Base-by-base conservation (phyloP, 2,888 invertebrate species). In the Phragmatobia fuliginosa region DNA sequence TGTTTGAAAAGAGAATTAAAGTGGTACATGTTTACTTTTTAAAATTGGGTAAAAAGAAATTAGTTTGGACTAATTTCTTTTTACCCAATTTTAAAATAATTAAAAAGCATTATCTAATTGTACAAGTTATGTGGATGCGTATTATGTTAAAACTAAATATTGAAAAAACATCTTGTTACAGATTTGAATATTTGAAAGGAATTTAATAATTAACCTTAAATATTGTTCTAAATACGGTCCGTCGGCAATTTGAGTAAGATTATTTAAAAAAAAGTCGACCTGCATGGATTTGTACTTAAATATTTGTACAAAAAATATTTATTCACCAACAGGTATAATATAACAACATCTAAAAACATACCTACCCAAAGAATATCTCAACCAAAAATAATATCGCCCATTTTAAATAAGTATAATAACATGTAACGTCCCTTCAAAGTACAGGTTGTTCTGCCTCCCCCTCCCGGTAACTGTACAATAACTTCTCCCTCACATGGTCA, bases 401-500 rank as follows among this genome's bases (percentile, higher is more conserved):
- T 87, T 86, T 87, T 87, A 87, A 91, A 91, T 92, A 41, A 41
- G 41, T 41, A 93, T 92, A 92, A 93, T 92, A 94, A 93, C 92
- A 94, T 90, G 91, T 93, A 91, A 93, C 92, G 92, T 93, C 93
- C 92, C 90, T 91, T 88, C 87, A 87, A 90, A 91, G 92, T 88
- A 78, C 76, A 80, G 81, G 79, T 74, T 72, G 77, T 77, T 83
- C 82, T 28, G 18, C 83, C 86, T 81, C 80, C 81, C 83, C 84
- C 74, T 69, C 83, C 74, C 87, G 75, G 82, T 83, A 84, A 83
- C 86, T 85, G 88, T 87, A 91, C 91, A 91, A 91, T 92, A 92
- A 90, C 92, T 90, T 88, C 92, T 89, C 94, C 94, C 94, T 95
- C 94, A 95, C 94, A 95, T 95, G 95, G 95, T 95, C 95, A 95